A percentile compares a stretch with the other conserved stretches of the same genome.
phyloP scores from a whole-genome alignment of 2,797 vertebrate genomes.

The Sebastes vulpes region DNA sequence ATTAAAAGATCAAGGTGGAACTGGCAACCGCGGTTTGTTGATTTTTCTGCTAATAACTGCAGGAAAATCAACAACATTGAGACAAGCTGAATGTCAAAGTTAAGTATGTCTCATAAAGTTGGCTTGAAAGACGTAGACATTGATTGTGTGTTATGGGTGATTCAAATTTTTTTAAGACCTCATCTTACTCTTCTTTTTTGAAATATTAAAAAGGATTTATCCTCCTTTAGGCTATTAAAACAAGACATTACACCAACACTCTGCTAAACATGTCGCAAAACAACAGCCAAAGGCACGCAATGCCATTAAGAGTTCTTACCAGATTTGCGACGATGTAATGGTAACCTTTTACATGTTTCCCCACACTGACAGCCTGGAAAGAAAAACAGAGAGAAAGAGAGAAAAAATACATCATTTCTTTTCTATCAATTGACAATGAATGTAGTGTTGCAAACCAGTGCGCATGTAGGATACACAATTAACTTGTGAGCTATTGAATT shows the following conservation, averaged over 20 bases:
- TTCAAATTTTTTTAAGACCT: background rate
- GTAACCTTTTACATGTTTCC: conserved; percentile 98
- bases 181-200: background rate
- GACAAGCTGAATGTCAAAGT: background rate
- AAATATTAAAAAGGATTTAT: background rate
- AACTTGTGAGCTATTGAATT: background rate
- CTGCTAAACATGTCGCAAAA: background rate
- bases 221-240: background rate
- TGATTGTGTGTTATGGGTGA: background rate
- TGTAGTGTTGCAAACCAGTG: background rate
- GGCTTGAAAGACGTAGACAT: background rate
- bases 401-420: background rate
- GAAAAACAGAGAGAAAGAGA: conserved; percentile 14
- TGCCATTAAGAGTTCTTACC: conserved; percentile 85
- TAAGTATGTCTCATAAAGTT: background rate
- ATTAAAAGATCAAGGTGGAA: background rate
- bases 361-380: conserved; percentile 95
- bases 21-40: background rate
- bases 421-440: background rate
- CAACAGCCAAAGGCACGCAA: background rate
- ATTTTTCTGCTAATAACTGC: background rate
- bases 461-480: background rate
- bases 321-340: conserved; percentile 99
- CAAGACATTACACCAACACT: background rate
- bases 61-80: background rate